A percentile compares a stretch with the other conserved stretches of the same genome.
Conservation (phyloP, 2,888 invertebrate genomes). For the Dorcus parallelipipedus region DNA sequence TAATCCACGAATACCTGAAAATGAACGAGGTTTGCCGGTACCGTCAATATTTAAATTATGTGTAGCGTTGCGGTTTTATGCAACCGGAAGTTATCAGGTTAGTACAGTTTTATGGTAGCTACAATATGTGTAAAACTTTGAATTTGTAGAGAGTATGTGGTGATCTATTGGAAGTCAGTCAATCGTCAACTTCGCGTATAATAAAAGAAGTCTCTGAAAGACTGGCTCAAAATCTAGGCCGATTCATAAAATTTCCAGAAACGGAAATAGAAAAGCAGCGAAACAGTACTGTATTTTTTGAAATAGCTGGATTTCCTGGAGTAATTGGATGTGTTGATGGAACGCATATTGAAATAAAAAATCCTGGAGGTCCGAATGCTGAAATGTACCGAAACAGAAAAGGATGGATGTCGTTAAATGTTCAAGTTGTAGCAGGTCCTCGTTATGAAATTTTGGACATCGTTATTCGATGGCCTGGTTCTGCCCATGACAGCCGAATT, state of each 20-base stretch:
- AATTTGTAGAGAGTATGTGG: conserved; percentile 1
- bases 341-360: conserved; percentile 17
- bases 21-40: background rate
- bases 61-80: background rate
- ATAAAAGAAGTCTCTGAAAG: background rate
- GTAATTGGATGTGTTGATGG: conserved; percentile 11
- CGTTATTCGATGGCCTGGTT: conserved; percentile 19
- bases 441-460: conserved; percentile 16
- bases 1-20: too few relatives aligned
- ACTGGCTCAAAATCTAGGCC: background rate
- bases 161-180: background rate
- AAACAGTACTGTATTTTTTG: background rate
- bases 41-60: conserved; percentile 1
- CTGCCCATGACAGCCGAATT: conserved; percentile 19
- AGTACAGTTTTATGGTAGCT: background rate
- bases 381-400: conserved; percentile 14
- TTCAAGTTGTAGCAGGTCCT: conserved; percentile 18
- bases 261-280: background rate
- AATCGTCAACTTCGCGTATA: background rate
- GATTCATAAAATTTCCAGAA: background rate
- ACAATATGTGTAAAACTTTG: background rate
- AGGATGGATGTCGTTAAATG: conserved; percentile 17
- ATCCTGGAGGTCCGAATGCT: conserved; percentile 8
- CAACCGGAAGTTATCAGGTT: conserved; percentile 4
- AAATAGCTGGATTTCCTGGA: conserved; percentile 9